Evolutionary conservation across 2,113 vertebrate species (phyloP), one percentile per base, ranked within the genome.

Genomic region (Papio anubis): DNA sequence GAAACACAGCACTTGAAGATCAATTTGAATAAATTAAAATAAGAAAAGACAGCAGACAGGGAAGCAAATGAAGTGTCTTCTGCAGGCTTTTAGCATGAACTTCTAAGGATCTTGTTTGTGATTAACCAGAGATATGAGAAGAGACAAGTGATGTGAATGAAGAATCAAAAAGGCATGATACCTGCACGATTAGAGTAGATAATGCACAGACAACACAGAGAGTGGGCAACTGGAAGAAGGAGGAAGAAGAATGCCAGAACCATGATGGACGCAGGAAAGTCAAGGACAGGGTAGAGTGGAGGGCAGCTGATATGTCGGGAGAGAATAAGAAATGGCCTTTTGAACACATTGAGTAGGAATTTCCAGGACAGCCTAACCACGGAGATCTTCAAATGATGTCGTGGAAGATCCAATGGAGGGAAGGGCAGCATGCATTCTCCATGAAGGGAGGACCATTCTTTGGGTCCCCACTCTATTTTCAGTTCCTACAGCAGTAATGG

Each of bases 211-310:
- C 9, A 25, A 45, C 5, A 0, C 3, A 7, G 72, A 57, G 70
- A 14, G 0, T 7, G 50, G 5, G 72, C n/a, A 61, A 40, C 0
- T 4, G 32, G 6, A 38, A 32, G 64, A 66, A 66, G 30, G 30
- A 66, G 32, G 64, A 35, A 35, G 64, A 32, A 73, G 30, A 45
- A 55, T 6, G 3, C 61, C 30, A n/a, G 20, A 1, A 0, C 48
- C 35, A 3, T 18, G 14, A 45, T 4, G 11, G 14, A 30, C 66
- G 12, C 1, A 1, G 40, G 45, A 55, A 68, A 45, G 30, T 18
- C 32, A 7, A 30, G 35, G 23, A 1, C 7, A 0, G 0, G 9
- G 11, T 61, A 27, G 38, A 2, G 11, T 25, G 38, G 38, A 25
- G 72, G 61, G 8, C 43, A 21, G 35, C 32, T n/a, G 38, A 38